Conservation (phyloP, 1,140 invertebrate species). For the Drosophila pruinosa region DNA sequence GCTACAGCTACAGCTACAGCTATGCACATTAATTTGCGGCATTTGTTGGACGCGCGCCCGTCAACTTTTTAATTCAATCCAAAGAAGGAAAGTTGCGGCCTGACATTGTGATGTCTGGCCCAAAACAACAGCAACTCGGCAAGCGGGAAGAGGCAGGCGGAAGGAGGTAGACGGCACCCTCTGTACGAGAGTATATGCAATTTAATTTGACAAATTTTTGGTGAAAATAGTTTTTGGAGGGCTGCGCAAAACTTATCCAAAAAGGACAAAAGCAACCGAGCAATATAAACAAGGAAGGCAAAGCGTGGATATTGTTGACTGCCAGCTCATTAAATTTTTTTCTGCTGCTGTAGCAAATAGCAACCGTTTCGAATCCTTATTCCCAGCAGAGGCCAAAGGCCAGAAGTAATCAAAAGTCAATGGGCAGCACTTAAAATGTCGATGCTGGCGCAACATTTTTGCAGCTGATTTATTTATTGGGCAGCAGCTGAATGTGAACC, state of each 20-base stretch:
- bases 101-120: slow-evolving; percentile 27
- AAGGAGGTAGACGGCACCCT: neutral
- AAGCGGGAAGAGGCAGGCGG: neutral
- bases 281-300: slow-evolving; percentile 1
- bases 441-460: slow-evolving; percentile 60
- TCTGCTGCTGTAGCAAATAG: slow-evolving; percentile 10
- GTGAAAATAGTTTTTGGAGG: slow-evolving; percentile 65
- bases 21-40: slow-evolving; percentile 72
- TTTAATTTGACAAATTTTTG: slow-evolving; percentile 77
- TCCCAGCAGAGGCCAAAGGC: slow-evolving; percentile 13
- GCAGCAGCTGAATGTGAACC: slow-evolving; percentile 7
- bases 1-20: slow-evolving; percentile 71
- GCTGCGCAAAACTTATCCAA: slow-evolving; percentile 22
- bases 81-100: slow-evolving; percentile 40
- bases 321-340: slow-evolving; percentile 68
- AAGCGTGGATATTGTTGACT: slow-evolving; percentile 9
- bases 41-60: slow-evolving; percentile 41
- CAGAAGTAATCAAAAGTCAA: slow-evolving; percentile 71
- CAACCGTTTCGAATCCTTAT: neutral
- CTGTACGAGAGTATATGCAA: slow-evolving; percentile 55
- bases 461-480: slow-evolving; percentile 71
- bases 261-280: slow-evolving; percentile 19
- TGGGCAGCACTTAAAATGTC: slow-evolving; percentile 72
- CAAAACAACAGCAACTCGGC: slow-evolving; percentile 22
- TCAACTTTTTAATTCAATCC: slow-evolving; percentile 78